Evolutionary conservation across 2,888 invertebrate genomes (phyloP).

Genomic region (Lathronympha strigana): DNA sequence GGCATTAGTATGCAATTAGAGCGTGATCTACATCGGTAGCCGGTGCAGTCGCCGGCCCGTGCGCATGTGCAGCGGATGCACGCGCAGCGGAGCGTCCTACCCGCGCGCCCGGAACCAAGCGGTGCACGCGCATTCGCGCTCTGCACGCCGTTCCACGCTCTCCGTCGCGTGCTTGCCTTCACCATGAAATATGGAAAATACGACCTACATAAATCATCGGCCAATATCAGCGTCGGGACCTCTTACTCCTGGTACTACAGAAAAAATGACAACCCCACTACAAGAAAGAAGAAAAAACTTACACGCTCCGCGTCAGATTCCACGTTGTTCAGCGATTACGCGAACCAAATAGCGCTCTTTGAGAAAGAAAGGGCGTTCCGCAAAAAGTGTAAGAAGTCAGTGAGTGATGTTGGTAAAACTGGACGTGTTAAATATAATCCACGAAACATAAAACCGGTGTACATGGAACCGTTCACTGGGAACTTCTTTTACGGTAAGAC

Average conservation of each 20-base stretch:
- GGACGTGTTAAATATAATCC: slow-evolving; percentile 69
- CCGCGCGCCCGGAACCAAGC: slow-evolving; percentile 66
- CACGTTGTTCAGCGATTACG: slow-evolving; percentile 81
- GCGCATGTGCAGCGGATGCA: slow-evolving; percentile 58
- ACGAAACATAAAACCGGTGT: slow-evolving; percentile 70
- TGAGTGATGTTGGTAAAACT: slow-evolving; percentile 72
- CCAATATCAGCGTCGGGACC: slow-evolving; percentile 76
- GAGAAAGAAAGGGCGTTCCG: slow-evolving; percentile 66
- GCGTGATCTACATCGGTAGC: slow-evolving; percentile 60
- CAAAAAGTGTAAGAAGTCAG: slow-evolving; percentile 72
- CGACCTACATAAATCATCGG: slow-evolving; percentile 78
- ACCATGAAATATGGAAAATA: slow-evolving; percentile 83
- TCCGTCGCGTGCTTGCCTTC: slow-evolving; percentile 67
- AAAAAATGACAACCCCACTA: slow-evolving; percentile 69
- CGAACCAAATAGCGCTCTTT: slow-evolving; percentile 77
- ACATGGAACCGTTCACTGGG: slow-evolving; percentile 75
- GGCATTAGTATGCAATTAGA: slow-evolving; percentile 67
- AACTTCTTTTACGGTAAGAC: slow-evolving; percentile 80
- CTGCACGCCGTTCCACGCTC: slow-evolving; percentile 65
- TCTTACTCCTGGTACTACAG: slow-evolving; percentile 82
- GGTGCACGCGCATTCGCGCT: slow-evolving; percentile 64
- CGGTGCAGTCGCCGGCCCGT: slow-evolving; percentile 60
- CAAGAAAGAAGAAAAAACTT: slow-evolving; percentile 66
- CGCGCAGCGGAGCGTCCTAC: slow-evolving; percentile 59
- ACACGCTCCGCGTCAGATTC: slow-evolving; percentile 76